Evolutionary conservation across 2,113 vertebrate genomes (phyloP).

Genomic region (Trematomus loennbergii): DNA sequence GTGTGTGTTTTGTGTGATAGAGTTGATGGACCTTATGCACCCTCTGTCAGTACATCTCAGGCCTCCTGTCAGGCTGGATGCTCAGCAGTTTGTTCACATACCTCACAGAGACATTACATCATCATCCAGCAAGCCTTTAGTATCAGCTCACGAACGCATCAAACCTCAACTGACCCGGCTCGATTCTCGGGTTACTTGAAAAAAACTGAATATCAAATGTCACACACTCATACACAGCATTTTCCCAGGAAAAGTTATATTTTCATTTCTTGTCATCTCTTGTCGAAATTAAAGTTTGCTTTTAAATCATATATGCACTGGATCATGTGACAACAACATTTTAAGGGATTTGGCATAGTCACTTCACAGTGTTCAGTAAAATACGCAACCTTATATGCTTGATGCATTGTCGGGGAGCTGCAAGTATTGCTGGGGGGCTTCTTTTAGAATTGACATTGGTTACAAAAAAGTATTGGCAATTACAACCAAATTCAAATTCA

Average conservation of each 20-base stretch:
- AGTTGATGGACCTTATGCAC: slow-evolving; percentile 10
- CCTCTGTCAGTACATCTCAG: slow-evolving; percentile 22
- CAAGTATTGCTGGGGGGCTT: background rate
- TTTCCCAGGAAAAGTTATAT: slow-evolving; percentile 7
- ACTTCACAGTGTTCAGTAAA: background rate
- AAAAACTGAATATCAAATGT: slow-evolving; percentile 21
- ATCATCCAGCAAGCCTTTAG: slow-evolving; percentile 32
- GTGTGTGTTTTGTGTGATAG: slow-evolving; percentile 2
- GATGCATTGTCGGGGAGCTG: background rate
- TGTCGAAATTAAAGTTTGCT: background rate
- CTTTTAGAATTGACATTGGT: background rate
- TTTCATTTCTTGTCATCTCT: background rate
- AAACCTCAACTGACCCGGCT: background rate
- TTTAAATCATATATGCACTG: no score
- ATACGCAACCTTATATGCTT: background rate
- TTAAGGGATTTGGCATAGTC: background rate
- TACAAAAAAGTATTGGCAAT: slow-evolving; percentile 11
- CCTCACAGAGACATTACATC: slow-evolving; percentile 57
- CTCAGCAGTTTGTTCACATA: slow-evolving; percentile 53
- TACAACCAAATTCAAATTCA: background rate
- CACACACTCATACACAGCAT: background rate
- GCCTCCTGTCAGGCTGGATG: slow-evolving; percentile 26
- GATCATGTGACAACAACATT: no score
- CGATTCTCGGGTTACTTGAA: slow-evolving; percentile 2
- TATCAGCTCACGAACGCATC: slow-evolving; percentile 13